Percentiles rank a stretch among this genome's conserved stretches.
Conservation (phyloP, 2,797 vertebrate species). For the Arctocebus calabarensis region DNA sequence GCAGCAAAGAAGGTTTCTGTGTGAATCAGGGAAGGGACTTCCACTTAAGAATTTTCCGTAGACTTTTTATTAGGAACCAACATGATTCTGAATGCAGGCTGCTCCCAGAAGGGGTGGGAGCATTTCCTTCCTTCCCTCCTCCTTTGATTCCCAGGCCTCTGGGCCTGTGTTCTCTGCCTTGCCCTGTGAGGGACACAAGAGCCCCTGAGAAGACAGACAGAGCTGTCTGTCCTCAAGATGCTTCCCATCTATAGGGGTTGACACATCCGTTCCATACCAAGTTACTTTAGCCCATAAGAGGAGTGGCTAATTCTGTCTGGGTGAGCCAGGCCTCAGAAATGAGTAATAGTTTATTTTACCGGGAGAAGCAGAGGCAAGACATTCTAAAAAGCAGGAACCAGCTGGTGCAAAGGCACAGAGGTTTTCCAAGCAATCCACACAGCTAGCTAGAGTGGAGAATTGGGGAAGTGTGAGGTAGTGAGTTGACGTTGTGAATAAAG, state of each 20-base stretch:
- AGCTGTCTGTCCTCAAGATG: not conserved
- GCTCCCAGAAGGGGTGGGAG: not conserved
- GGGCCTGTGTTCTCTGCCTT: not conserved
- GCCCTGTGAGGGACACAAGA: not conserved
- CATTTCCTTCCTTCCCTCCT: constrained; percentile 37
- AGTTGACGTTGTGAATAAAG: not conserved
- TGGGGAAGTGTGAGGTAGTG: no score
- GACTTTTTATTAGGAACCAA: constrained; percentile 43
- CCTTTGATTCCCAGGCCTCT: not conserved
- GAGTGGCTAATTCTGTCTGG: constrained; percentile 54
- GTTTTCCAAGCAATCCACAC: not conserved
- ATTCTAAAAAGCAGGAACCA: not conserved
- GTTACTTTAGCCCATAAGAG: not conserved
- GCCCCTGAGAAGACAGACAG: not conserved
- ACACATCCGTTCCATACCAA: not conserved
- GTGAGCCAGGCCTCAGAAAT: not conserved
- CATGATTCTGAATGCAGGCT: not conserved
- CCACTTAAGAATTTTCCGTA: constrained; percentile 73
- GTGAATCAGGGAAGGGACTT: constrained; percentile 62
- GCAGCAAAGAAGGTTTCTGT: constrained; percentile 64
- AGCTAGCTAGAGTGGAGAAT: not conserved
- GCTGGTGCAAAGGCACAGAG: constrained; percentile 65
- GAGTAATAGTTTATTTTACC: not conserved
- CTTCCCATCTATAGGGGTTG: not conserved
- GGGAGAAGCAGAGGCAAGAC: not conserved